phyloP scores from a whole-genome alignment of 2,797 vertebrate genomes.

The Sebastes oblongus region DNA sequence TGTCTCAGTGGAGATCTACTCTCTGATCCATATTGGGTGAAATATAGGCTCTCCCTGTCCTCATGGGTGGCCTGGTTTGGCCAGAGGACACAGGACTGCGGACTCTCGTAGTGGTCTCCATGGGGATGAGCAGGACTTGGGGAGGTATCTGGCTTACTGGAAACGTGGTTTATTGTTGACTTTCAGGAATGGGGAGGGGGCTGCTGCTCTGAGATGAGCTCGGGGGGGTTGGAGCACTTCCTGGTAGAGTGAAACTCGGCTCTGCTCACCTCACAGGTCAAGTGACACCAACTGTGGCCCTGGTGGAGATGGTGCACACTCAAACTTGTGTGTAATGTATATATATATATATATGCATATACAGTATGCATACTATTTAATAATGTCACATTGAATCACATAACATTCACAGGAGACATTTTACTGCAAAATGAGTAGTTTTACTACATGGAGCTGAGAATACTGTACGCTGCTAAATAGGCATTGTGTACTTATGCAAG shows the following conservation, averaged over 20 bases:
- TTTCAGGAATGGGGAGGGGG: constrained; percentile 77
- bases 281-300: neutral
- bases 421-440: neutral
- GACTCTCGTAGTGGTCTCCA: constrained; percentile 72
- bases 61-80: constrained; percentile 76
- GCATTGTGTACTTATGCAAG: neutral
- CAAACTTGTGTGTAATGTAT: too few relatives aligned
- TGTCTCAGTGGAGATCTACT: neutral
- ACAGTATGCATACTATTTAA: too few relatives aligned
- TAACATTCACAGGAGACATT: too few relatives aligned
- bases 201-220: neutral
- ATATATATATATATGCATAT: too few relatives aligned
- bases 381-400: too few relatives aligned
- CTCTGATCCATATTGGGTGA: constrained; percentile 49
- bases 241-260: neutral
- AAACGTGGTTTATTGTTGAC: constrained; percentile 83
- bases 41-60: constrained; percentile 26
- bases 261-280: neutral
- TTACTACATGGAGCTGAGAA: neutral
- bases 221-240: neutral
- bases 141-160: constrained; percentile 84
- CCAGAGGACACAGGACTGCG: constrained; percentile 51
- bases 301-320: neutral
- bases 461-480: neutral
- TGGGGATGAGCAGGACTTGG: constrained; percentile 71